phyloP scores from a whole-genome alignment of 2,113 vertebrate genomes.

The Brevimyrus niger region DNA sequence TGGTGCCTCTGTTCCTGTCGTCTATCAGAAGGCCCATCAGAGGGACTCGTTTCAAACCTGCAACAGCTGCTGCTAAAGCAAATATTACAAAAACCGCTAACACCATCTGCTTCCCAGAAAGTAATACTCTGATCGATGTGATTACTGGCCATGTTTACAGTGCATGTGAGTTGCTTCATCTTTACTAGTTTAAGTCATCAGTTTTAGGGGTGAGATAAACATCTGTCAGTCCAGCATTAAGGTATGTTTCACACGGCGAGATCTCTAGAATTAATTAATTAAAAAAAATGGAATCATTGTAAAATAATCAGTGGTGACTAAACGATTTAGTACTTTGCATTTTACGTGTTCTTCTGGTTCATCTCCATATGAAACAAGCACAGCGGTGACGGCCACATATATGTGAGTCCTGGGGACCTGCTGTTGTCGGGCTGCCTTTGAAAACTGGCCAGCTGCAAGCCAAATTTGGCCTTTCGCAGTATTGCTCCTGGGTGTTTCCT shows the following conservation, averaged over 20 bases:
- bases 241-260: not conserved
- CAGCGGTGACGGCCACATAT: not conserved
- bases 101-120: not conserved
- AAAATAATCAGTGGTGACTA: not conserved
- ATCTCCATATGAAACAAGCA: not conserved
- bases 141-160: not conserved
- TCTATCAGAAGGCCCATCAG: not conserved
- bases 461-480: conserved; percentile 18
- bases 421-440: not conserved
- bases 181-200: not conserved
- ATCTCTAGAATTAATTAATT: not conserved
- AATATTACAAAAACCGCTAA: not conserved
- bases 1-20: not conserved
- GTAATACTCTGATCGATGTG: not conserved
- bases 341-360: not conserved
- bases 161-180: not conserved
- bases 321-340: not conserved
- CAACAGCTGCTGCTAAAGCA: not conserved
- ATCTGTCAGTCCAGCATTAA: not conserved
- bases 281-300: not conserved
- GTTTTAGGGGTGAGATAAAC: not conserved
- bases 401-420: not conserved
- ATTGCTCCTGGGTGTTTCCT: conserved; percentile 13
- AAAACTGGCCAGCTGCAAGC: conserved; percentile 16
- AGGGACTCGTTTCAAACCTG: not conserved